Base-by-base conservation (phyloP, 2,888 invertebrate species). In the Eulithis prunata region DNA sequence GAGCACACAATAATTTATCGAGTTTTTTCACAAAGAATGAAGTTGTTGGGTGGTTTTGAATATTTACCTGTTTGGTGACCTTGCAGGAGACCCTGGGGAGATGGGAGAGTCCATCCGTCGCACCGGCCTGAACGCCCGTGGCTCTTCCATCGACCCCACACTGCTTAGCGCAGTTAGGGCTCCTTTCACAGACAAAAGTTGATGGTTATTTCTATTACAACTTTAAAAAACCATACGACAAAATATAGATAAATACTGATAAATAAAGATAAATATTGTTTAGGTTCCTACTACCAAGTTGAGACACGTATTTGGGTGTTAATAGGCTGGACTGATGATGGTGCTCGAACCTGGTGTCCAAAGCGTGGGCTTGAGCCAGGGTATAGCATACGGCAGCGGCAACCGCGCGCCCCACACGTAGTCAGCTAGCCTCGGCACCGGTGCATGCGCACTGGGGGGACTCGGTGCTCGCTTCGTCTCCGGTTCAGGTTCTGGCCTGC, bases 351-450 rank as follows among this genome's bases (percentile, higher is more conserved):
- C 91, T 59, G 92, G 92, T 0, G 88, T 83, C 92, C 92, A 92
- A 8, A 92, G 75, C 0, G 91, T 94, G 57, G 94, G 94, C 77
- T 95, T 96, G 67, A 94, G 90, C 96, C 94, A 97, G 0, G 95
- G 95, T 84, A 96, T 91, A 0, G 95, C 94, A 71, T 96, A 96
- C 0, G 96, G 95, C 72, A 96, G 94, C 0, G 95, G 95, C 65
- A 93, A 79, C n/a, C 94, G 78, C 56, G 95, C 95, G 2, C 95
- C 95, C 95, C 97, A 97, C 78, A 97, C 96, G 76, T 97, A 97
- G 87, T 97, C 97, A 83, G 97, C 96, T 8, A 97, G 95, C 0
- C 96, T 87, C 0, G 96, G 95, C 52, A 96, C 99, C 95, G 69
- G 98, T 95, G 90, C 97, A 94, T 63, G 95, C 83, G 76, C 97